A percentile compares a stretch with the other conserved stretches of the same genome.
Evolutionary conservation across 2,888 invertebrate species (phyloP).

Genomic region (Eulithis testata): DNA sequence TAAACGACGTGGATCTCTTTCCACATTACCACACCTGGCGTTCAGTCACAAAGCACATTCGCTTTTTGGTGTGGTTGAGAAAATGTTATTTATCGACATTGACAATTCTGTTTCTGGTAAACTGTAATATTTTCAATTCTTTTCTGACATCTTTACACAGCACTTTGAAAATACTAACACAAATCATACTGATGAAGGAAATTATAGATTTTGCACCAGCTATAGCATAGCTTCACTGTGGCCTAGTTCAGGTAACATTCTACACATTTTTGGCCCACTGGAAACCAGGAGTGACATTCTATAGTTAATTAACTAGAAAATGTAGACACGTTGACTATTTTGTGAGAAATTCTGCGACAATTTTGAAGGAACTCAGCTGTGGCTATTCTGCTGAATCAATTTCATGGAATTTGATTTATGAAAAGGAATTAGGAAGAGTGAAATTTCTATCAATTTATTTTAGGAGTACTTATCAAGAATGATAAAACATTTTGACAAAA

Average conservation of each 20-base stretch:
- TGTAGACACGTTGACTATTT: constrained; percentile 37
- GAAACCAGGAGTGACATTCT: constrained; percentile 43
- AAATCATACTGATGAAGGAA: not conserved
- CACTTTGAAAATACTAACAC: too few relatives aligned
- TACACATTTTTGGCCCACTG: constrained; percentile 39
- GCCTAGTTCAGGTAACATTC: constrained; percentile 40
- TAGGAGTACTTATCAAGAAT: too few relatives aligned
- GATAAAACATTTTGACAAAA: not conserved
- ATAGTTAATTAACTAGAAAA: constrained; percentile 45
- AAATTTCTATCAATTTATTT: not conserved
- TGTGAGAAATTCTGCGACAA: constrained; percentile 34
- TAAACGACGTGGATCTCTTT: too few relatives aligned
- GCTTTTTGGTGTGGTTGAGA: too few relatives aligned
- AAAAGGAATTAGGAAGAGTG: constrained; percentile 18
- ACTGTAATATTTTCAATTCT: too few relatives aligned
- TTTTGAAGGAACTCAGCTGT: constrained; percentile 36
- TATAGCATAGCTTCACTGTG: constrained; percentile 16
- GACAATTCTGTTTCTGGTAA: too few relatives aligned
- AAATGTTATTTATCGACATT: too few relatives aligned
- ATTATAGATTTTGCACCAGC: constrained; percentile 1
- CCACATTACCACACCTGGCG: too few relatives aligned
- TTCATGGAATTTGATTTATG: constrained; percentile 40
- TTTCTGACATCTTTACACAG: not conserved
- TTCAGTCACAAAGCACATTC: too few relatives aligned
- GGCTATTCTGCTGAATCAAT: constrained; percentile 37